Conservation (phyloP, 2,888 invertebrate species). For the Merodon equestris region DNA sequence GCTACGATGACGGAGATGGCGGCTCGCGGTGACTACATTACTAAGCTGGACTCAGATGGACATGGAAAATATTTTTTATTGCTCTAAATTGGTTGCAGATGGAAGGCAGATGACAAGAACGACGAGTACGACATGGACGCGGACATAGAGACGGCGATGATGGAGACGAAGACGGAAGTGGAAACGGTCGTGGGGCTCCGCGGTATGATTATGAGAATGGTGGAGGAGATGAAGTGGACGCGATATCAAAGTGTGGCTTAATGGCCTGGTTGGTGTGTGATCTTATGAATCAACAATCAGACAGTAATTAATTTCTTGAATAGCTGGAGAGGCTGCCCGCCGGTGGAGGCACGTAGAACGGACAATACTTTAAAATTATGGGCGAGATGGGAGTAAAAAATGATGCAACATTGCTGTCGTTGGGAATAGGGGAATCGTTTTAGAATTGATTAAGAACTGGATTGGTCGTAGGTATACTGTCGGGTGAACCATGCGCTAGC, state of each 20-base stretch:
- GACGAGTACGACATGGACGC: too few species aligned
- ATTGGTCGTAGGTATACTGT: too few species aligned
- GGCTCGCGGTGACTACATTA: constrained; percentile 25
- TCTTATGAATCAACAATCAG: constrained; percentile 66
- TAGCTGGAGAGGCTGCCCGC: constrained; percentile 3
- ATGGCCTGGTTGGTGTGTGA: constrained; percentile 61
- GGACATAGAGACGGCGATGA: too few species aligned
- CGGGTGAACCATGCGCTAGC: too few species aligned
- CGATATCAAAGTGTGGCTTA: constrained; percentile 65
- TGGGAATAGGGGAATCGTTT: too few species aligned
- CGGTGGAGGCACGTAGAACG: not conserved
- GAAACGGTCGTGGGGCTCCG: too few species aligned
- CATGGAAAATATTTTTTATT: constrained; percentile 64
- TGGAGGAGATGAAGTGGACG: constrained; percentile 39
- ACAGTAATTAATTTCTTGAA: constrained; percentile 60
- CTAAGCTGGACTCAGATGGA: constrained; percentile 50
- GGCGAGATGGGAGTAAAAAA: too few species aligned
- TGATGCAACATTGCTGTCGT: too few species aligned
- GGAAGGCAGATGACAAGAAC: constrained; percentile 10
- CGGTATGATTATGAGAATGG: not conserved
- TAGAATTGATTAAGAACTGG: too few species aligned
- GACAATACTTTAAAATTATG: too few species aligned
- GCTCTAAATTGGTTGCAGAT: constrained; percentile 59
- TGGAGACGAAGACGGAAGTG: too few species aligned
- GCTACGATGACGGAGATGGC: constrained; percentile 36